Evolutionary conservation across 2,797 vertebrate species (phyloP).

Genomic region (Poeciliopsis gracilis): DNA sequence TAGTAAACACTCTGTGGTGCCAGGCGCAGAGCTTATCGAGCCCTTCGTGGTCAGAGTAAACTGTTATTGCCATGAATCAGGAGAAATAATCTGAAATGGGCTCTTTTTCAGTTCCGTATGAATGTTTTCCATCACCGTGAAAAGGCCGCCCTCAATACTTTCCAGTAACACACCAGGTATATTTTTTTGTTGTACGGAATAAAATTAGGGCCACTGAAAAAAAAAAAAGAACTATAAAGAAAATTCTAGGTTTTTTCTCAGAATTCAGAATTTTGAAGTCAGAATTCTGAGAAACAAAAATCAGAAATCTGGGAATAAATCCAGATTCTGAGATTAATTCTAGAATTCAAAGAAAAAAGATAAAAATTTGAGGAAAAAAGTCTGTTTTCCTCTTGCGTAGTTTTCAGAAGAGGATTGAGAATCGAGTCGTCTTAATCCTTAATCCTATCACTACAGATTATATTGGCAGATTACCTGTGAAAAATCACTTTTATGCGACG

Average conservation of each 20-base stretch:
- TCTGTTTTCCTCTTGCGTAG: no score
- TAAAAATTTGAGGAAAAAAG: no score
- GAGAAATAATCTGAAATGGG: slow-evolving; percentile 17
- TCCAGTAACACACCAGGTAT: not conserved
- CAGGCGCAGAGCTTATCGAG: slow-evolving; percentile 35
- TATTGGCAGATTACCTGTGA: not conserved
- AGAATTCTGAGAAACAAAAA: no score
- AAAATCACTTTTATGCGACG: not conserved
- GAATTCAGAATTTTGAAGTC: no score
- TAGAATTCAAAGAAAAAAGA: no score
- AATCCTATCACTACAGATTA: not conserved
- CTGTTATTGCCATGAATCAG: slow-evolving; percentile 38
- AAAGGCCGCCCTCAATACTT: slow-evolving; percentile 20
- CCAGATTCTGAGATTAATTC: no score
- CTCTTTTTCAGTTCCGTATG: not conserved
- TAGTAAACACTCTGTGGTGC: slow-evolving; percentile 41
- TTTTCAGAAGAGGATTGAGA: no score
- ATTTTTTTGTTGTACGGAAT: no score
- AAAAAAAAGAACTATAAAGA: no score
- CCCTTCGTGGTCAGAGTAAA: slow-evolving; percentile 29
- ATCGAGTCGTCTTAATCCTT: not conserved
- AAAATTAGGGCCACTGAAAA: no score
- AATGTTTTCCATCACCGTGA: slow-evolving; percentile 52
- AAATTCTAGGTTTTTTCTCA: no score
- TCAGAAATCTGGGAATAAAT: no score